Conservation (phyloP, 1,140 invertebrate genomes). For the Zaprionus lachaisei region DNA sequence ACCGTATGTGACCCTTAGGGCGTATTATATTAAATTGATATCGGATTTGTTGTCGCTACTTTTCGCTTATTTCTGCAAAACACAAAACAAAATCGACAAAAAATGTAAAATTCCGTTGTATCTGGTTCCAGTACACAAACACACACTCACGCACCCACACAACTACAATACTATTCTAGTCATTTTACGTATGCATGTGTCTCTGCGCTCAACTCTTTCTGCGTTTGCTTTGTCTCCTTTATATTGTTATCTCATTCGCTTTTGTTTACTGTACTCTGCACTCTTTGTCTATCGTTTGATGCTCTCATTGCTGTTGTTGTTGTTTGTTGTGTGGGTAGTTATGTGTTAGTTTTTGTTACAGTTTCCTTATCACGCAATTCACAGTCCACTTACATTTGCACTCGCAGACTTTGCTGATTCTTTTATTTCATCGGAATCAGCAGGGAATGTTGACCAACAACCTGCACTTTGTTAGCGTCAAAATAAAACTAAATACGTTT, state of each 20-base stretch:
- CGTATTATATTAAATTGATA: conserved; percentile 50
- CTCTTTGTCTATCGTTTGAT: conserved; percentile 65
- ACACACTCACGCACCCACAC: conserved; percentile 10
- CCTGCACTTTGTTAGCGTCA: conserved; percentile 60
- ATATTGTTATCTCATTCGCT: conserved; percentile 62
- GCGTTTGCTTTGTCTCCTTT: conserved; percentile 60
- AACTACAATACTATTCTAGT: conserved; percentile 16
- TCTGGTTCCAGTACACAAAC: conserved; percentile 30
- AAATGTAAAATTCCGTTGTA: conserved; percentile 44
- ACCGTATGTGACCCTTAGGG: conserved; percentile 32
- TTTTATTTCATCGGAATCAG: conserved; percentile 13
- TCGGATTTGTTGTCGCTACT: conserved; percentile 47
- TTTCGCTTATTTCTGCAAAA: conserved; percentile 58
- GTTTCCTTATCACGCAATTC: conserved; percentile 56
- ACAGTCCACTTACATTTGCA: conserved; percentile 60
- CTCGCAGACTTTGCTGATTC: conserved; percentile 28
- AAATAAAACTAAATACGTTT: conserved; percentile 67
- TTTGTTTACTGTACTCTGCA: conserved; percentile 69
- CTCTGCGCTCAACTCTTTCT: conserved; percentile 39
- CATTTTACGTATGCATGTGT: conserved; percentile 11
- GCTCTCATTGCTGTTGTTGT: conserved; percentile 14
- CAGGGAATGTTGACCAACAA: conserved; percentile 15
- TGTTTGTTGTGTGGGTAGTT: conserved; percentile 31
- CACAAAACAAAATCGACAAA: conserved; percentile 8
- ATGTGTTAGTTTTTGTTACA: conserved; percentile 40